These are phyloP conservation scores for Porphyrio hochstetteri DNA, from an alignment of 2,113 vertebrate genomes.

Conservation along the genomic window DNA sequence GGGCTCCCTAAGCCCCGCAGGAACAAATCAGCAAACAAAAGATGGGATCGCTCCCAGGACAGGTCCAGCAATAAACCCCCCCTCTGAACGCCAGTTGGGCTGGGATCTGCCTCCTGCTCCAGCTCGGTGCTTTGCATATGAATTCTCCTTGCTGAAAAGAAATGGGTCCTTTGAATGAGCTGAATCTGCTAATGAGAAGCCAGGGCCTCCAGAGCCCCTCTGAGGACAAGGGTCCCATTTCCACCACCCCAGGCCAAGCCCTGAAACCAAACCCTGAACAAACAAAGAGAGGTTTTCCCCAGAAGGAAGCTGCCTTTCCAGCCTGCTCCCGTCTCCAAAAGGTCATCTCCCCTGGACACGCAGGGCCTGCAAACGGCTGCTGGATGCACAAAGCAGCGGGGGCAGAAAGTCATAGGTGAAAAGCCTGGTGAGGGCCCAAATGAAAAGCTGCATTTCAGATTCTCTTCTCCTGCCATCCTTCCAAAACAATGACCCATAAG, in stretches of 20 bases:
- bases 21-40: slow-evolving; percentile 38
- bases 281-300: slow-evolving; percentile 21
- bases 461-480: neutral
- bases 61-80: slow-evolving; percentile 5
- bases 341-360: slow-evolving; percentile 19
- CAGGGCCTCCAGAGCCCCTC: slow-evolving; percentile 34
- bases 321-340: neutral
- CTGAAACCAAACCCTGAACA: neutral
- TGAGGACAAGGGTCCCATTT: slow-evolving; percentile 27
- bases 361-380: neutral
- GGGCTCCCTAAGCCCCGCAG: neutral
- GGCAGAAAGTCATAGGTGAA: neutral
- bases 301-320: slow-evolving; percentile 36
- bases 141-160: slow-evolving; percentile 53
- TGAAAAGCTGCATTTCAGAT: neutral
- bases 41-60: neutral
- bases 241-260: neutral
- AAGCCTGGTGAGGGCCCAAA: neutral
- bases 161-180: slow-evolving; percentile 37
- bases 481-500: neutral
- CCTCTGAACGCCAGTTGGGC: neutral
- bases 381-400: neutral
- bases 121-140: slow-evolving; percentile 8
- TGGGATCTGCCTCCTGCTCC: neutral
- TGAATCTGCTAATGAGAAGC: slow-evolving; percentile 61